Evolutionary conservation across 37 sponge, comb jelly and placozoan genomes (phyloP).

Genomic region (Ianthella basta): DNA sequence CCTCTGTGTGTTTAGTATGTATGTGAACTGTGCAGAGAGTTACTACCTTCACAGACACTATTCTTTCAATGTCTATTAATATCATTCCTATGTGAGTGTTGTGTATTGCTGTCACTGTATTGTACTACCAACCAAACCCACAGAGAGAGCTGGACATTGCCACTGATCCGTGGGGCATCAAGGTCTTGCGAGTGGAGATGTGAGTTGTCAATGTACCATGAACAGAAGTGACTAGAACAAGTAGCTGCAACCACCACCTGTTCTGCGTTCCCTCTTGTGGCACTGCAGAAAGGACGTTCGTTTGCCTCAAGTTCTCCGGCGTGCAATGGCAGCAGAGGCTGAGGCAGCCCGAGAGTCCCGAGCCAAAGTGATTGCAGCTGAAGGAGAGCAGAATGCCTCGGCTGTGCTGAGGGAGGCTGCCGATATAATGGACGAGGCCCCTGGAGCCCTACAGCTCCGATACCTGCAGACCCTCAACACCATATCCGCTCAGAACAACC

Average conservation of each 20-base stretch:
- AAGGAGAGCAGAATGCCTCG: slow-evolving; percentile 91
- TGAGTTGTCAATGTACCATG: slow-evolving; percentile 17
- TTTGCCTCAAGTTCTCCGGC: slow-evolving; percentile 78
- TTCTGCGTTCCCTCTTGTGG: background rate
- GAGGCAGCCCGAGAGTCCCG: slow-evolving; percentile 89
- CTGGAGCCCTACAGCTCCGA: slow-evolving; percentile 88
- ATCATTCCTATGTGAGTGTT: too few relatives aligned
- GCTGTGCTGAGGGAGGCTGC: slow-evolving; percentile 82
- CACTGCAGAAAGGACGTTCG: slow-evolving; percentile 86
- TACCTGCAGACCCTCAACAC: slow-evolving; percentile 91
- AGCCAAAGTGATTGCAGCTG: slow-evolving; percentile 91
- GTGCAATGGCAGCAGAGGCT: slow-evolving; percentile 97
- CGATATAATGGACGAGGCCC: slow-evolving; percentile 83
- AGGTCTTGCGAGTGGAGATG: slow-evolving; percentile 92
- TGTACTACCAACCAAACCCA: background rate
- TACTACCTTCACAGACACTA: too few relatives aligned
- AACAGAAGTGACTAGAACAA: background rate
- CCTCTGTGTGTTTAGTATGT: background rate
- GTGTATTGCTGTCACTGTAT: background rate
- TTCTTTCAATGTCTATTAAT: too few relatives aligned
- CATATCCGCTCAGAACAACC: slow-evolving; percentile 82
- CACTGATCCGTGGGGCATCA: slow-evolving; percentile 95
- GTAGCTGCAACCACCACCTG: too few relatives aligned
- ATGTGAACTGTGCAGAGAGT: background rate
- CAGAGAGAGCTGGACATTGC: slow-evolving; percentile 79